Conservation (phyloP, 1,140 invertebrate species). For the Pogonomyrmex barbatus region DNA sequence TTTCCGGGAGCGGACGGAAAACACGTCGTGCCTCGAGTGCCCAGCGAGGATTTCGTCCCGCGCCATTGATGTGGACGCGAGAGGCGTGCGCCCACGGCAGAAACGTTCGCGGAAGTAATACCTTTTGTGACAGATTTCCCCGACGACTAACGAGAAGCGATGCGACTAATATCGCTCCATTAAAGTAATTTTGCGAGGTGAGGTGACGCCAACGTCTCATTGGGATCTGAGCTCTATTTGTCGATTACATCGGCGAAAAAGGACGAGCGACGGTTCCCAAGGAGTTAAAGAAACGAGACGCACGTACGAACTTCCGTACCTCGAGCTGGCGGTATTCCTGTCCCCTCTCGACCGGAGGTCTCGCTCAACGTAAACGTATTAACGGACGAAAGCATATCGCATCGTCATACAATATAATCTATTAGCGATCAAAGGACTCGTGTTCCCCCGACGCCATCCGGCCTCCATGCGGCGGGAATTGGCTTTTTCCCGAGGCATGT, state of each 20-base stretch:
- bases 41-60: slow-evolving; percentile 39
- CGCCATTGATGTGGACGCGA: slow-evolving; percentile 39
- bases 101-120: slow-evolving; percentile 40
- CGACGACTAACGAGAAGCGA: slow-evolving; percentile 31
- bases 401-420: slow-evolving; percentile 52
- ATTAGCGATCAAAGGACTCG: slow-evolving; percentile 52
- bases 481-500: slow-evolving; percentile 45
- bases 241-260: slow-evolving; percentile 5
- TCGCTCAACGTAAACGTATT: slow-evolving; percentile 35
- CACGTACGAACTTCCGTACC: slow-evolving; percentile 10
- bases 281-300: not conserved
- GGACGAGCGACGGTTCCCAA: not conserved
- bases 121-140: slow-evolving; percentile 41
- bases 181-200: slow-evolving; percentile 14
- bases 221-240: slow-evolving; percentile 25
- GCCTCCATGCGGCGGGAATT: not conserved
- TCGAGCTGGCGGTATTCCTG: not conserved
- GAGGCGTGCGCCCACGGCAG: not conserved
- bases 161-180: not conserved
- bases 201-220: not conserved
- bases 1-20: slow-evolving; percentile 49
- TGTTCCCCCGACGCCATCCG: not conserved
- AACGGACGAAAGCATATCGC: slow-evolving; percentile 37
- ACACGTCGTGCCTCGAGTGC: slow-evolving; percentile 32
- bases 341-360: not conserved